Conservation (phyloP, 2,113 vertebrate species). For the Oceanodroma tethys region DNA sequence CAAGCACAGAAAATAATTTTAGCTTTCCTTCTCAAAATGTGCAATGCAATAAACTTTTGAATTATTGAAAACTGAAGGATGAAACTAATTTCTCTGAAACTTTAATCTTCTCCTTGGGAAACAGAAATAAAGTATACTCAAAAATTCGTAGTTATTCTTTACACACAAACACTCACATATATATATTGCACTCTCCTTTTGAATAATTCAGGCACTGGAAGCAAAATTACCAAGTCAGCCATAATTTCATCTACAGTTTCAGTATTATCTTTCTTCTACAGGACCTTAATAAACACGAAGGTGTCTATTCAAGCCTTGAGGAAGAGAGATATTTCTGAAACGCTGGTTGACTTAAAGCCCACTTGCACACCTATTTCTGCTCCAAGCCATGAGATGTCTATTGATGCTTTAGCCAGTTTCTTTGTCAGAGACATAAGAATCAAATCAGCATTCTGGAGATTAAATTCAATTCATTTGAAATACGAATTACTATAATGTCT, state of each 20-base stretch:
- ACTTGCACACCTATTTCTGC: neutral
- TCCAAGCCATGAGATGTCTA: neutral
- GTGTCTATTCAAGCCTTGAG: neutral
- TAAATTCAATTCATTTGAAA: neutral
- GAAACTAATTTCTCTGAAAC: neutral
- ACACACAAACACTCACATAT: neutral
- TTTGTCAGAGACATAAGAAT: neutral
- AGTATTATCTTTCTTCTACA: neutral
- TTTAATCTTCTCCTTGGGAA: neutral
- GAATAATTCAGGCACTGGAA: neutral
- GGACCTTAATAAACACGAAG: neutral
- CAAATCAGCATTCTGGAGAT: neutral
- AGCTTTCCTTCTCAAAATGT: neutral
- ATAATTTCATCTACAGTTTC: neutral
- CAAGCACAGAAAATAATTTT: neutral
- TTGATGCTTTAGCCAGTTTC: neutral
- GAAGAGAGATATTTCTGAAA: neutral
- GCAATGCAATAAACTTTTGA: neutral
- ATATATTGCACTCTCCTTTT: neutral
- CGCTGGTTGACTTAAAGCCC: neutral
- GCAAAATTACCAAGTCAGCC: neutral
- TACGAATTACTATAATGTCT: neutral
- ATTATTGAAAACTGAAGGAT: neutral
- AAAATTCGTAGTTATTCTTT: neutral
- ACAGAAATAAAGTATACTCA: neutral